Evolutionary conservation across 2,888 invertebrate genomes (phyloP), one percentile per base, ranked within the genome.

Genomic region (Spicauda simplicius): DNA sequence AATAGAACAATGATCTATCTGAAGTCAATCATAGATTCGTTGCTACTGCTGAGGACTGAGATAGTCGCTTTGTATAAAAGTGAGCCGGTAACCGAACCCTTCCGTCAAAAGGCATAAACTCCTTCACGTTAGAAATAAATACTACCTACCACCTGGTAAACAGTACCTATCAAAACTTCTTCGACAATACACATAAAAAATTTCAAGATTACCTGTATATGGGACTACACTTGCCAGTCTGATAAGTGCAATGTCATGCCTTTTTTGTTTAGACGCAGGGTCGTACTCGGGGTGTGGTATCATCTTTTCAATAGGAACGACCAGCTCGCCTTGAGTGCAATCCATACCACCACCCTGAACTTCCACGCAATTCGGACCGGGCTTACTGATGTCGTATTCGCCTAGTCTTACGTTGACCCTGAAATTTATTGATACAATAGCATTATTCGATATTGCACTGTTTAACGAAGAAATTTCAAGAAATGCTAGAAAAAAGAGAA

Each of bases 181-280:
- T 7, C 11, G 10, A 37, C 8, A 14, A 41, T 14, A 41, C 12
- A 14, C 1, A 11, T 14, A 14, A 1, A 1, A 41, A 14, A 41
- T 41, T 14, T 12, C 1, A 14, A 14, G 0, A 48, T n/a, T 37
- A 94, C 94, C 86, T 70, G 90, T 85, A 71, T 87, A 87, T 16
- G 83, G 85, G 3, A 88, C 90, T 7, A 80, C 73, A 52, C 77
- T 76, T 37, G 76, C 81, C 58, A 94, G 72, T 68, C 90, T 86
- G 37, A 94, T 77, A 37, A 94, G 72, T 0, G 93, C 94, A 18
- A 94, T 91, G 73, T 94, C 94, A 69, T 88, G 72, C 41, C 78
- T 76, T 64, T 75, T 76, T 14, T 76, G 68, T 0, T 16, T 8
- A 25, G 73, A 71, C 3, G 16, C 63, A 0, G 82, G 79, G n/a